phyloP scores from a whole-genome alignment of 2,113 vertebrate species.

The Falcunculus frontatus region DNA sequence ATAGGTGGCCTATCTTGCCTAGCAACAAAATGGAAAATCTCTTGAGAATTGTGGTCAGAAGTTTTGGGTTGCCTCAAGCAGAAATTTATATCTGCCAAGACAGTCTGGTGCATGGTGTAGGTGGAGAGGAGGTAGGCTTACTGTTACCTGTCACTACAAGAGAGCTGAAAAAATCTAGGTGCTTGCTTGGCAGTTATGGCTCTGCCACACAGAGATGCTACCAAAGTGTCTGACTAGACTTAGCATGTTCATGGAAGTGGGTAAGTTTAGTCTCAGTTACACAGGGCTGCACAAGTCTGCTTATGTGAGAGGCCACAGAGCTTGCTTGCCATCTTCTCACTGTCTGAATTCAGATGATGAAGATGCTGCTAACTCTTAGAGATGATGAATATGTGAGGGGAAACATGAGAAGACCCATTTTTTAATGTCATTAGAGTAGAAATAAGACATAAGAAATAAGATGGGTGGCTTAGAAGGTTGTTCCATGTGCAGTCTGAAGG shows the following conservation, averaged over 20 bases:
- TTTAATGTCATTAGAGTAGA: background rate
- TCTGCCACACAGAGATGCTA: background rate
- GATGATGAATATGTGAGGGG: background rate
- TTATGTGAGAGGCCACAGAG: background rate
- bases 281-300: background rate
- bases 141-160: background rate
- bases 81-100: background rate
- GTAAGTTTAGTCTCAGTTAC: background rate
- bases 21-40: constrained; percentile 43
- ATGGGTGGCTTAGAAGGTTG: background rate
- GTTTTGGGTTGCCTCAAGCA: background rate
- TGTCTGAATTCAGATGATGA: background rate
- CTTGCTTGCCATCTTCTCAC: background rate
- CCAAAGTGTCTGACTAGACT: background rate
- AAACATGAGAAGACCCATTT: background rate
- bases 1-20: constrained; percentile 35
- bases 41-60: background rate
- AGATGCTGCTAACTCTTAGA: background rate
- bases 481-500: background rate
- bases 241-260: background rate
- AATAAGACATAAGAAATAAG: background rate
- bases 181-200: background rate
- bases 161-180: background rate
- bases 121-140: background rate
- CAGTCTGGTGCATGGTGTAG: background rate